Evolutionary conservation across 2,797 vertebrate species (phyloP).

Genomic region (Cygnus olor): DNA sequence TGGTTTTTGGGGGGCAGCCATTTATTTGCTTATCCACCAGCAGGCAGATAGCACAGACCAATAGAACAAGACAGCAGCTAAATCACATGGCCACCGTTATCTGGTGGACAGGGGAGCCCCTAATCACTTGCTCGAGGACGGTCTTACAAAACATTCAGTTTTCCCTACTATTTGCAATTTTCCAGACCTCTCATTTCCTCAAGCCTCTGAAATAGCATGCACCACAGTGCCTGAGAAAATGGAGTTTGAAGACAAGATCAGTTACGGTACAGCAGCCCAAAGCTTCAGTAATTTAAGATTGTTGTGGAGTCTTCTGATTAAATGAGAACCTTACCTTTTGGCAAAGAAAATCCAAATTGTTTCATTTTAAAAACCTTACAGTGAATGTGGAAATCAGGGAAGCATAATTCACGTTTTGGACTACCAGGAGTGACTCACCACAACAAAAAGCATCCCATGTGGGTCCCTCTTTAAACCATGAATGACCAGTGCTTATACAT

Average conservation of each 20-base stretch:
- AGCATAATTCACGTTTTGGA: not conserved
- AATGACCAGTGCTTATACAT: not conserved
- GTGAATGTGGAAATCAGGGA: conserved; percentile 4
- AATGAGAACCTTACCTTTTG: not conserved
- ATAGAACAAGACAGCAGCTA: not conserved
- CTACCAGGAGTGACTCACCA: not conserved
- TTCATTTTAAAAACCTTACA: not conserved
- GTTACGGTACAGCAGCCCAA: not conserved
- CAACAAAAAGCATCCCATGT: not conserved
- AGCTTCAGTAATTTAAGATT: not conserved
- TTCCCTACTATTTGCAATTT: not conserved
- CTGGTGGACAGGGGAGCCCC: not conserved
- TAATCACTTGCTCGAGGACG: not conserved
- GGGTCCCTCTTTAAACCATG: not conserved
- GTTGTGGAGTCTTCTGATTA: not conserved
- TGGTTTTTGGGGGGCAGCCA: not conserved
- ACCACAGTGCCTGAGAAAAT: not conserved
- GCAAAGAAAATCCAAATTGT: not conserved
- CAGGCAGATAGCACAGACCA: not conserved
- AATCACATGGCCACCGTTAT: not conserved
- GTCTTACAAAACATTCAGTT: not conserved
- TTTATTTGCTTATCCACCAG: not conserved
- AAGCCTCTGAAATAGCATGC: not conserved
- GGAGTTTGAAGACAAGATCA: not conserved
- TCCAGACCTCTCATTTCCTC: not conserved